Evolutionary conservation across 2,888 invertebrate species (phyloP), one percentile per base, ranked within the genome.

Genomic region (Hyposoter dolosus): DNA sequence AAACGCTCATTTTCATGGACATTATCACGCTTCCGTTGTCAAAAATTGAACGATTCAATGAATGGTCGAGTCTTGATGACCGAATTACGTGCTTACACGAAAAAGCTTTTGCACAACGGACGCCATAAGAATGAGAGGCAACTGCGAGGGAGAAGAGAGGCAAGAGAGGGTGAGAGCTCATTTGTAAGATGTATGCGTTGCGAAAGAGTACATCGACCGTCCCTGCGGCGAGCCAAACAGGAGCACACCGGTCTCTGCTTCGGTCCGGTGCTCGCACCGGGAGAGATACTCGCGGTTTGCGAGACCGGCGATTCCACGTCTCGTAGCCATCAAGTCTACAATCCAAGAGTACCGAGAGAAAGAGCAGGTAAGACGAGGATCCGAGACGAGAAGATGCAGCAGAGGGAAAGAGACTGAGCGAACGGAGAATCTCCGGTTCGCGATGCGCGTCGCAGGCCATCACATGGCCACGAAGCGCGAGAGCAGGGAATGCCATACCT

Each of bases 151-250:
- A 28, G 28, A 12, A 56, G 15, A 56, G 1, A 28, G 28, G 4
- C 5, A 15, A 12, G 15, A 28, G 3, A 15, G 60, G 28, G 50
- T 32, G 66, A 72, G 65, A 74, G 65, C 53, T 68, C 12, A 32
- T 81, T 66, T 23, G 19, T 60, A 60, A 66, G n/a, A 65, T 66
- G 43, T 66, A 66, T 50, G 74, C 47, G 50, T 32, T 63, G 35
- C 19, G 72, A 74, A 74, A 75, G 63, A 65, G 91, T 90, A 91
- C 92, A 93, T 91, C 91, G 92, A 91, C 92, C 93, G 91, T 89
- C 89, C 87, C 78, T 83, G 83, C 86, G 82, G 85, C 47, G 63
- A 76, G 75, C 72, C 83, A 84, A 83, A 82, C 68, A 83, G 78
- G 68, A 78, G 77, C 77, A 78, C 19, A 47, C 80, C 35, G 60